These are phyloP conservation scores for Leptopilina syphax DNA, from an alignment of 2,888 invertebrate genomes.

Conservation along the genomic window DNA sequence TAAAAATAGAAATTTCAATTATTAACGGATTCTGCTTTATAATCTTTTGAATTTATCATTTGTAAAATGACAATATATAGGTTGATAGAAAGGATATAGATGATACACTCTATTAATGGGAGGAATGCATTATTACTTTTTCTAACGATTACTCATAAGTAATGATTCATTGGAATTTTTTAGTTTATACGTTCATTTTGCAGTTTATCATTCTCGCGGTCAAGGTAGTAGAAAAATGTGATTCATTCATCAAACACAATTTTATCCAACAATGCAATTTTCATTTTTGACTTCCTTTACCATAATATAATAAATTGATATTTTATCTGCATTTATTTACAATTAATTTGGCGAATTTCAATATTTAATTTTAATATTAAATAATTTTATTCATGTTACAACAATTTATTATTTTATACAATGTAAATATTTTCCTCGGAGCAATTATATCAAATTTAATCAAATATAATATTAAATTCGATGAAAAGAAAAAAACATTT, in stretches of 20 bases:
- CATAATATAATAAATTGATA: neutral
- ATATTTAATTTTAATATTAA: too few species aligned
- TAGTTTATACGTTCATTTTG: conserved; percentile 8
- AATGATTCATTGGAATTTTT: conserved; percentile 36
- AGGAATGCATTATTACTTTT: neutral
- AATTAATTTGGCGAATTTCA: too few species aligned
- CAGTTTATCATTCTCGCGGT: conserved; percentile 2
- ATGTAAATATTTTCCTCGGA: too few species aligned
- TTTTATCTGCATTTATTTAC: neutral
- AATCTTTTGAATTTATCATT: neutral
- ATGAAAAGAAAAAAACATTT: too few species aligned
- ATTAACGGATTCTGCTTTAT: neutral
- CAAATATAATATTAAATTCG: too few species aligned
- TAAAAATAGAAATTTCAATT: too few species aligned
- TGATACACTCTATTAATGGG: conserved; percentile 30
- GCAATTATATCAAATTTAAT: too few species aligned
- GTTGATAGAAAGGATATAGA: neutral
- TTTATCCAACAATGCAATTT: conserved; percentile 14
- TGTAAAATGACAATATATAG: neutral
- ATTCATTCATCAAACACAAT: neutral
- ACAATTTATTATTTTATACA: too few species aligned
- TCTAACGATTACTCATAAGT: conserved; percentile 19
- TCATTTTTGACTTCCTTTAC: neutral
- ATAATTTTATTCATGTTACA: too few species aligned
- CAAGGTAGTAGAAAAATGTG: neutral